Evolutionary conservation across 2,888 invertebrate genomes (phyloP).

Genomic region (Micropterix aruncella): DNA sequence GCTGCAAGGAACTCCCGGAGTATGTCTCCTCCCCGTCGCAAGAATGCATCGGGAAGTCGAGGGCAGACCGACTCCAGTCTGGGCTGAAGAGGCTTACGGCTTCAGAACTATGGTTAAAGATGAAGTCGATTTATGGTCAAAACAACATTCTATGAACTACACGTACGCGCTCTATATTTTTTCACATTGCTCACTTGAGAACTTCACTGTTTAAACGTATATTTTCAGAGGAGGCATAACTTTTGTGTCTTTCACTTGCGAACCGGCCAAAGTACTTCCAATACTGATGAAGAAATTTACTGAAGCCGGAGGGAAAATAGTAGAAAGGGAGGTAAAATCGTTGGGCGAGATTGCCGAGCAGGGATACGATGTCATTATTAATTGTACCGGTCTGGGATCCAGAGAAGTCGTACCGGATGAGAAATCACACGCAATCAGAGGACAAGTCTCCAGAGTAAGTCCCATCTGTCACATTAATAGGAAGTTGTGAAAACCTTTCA

Average conservation of each 20-base stretch:
- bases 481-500: too few relatives aligned
- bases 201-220: not conserved
- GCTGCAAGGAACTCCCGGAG: slow-evolving; percentile 33
- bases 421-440: slow-evolving; percentile 50
- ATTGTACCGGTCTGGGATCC: slow-evolving; percentile 64
- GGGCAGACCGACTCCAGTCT: not conserved
- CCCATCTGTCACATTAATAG: too few relatives aligned
- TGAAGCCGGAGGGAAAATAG: slow-evolving; percentile 44
- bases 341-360: slow-evolving; percentile 30
- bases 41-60: not conserved
- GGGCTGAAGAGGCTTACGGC: not conserved
- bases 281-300: slow-evolving; percentile 48
- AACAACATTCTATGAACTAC: slow-evolving; percentile 21
- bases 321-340: slow-evolving; percentile 17
- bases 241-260: slow-evolving; percentile 53
- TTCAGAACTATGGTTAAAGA: slow-evolving; percentile 15
- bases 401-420: slow-evolving; percentile 45
- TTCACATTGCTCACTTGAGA: too few relatives aligned
- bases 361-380: slow-evolving; percentile 55
- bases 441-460: slow-evolving; percentile 54
- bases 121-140: slow-evolving; percentile 21
- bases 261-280: slow-evolving; percentile 49
- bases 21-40: slow-evolving; percentile 21
- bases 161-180: slow-evolving; percentile 17
- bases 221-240: slow-evolving; percentile 41